Conservation (phyloP, 1,140 invertebrate genomes). For the Dinothrombium tinctorium region DNA sequence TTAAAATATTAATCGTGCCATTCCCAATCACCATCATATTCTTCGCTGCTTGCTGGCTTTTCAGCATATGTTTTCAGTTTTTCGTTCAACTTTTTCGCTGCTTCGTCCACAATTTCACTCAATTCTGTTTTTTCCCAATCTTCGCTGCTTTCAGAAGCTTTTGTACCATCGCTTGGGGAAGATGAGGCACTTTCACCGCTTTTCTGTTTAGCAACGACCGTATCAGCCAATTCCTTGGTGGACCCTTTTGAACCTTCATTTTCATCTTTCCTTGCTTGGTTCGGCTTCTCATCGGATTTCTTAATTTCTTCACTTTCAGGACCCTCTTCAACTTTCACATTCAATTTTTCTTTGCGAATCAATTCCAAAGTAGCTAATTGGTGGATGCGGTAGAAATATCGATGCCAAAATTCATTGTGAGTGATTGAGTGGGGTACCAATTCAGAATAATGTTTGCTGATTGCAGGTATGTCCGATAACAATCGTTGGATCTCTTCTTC, state of each 20-base stretch:
- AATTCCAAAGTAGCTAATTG: conserved; percentile 22
- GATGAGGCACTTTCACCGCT: not conserved
- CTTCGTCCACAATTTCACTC: not conserved
- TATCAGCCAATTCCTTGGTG: not conserved
- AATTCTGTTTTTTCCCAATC: conserved; percentile 3
- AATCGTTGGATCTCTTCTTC: conserved; percentile 25
- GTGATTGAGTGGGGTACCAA: conserved; percentile 24
- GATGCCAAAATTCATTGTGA: conserved; percentile 26
- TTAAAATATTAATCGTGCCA: not conserved
- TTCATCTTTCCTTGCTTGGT: not conserved
- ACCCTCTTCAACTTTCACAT: not conserved
- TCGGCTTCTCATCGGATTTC: not conserved
- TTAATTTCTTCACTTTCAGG: not conserved
- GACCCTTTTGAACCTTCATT: not conserved
- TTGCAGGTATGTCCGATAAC: conserved; percentile 22
- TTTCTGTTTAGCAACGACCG: not conserved
- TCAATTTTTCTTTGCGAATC: conserved; percentile 11
- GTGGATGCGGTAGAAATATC: conserved; percentile 26
- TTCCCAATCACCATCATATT: not conserved
- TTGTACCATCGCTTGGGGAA: not conserved
- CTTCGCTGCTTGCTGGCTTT: not conserved
- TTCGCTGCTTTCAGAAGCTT: not conserved
- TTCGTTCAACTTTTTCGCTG: not conserved
- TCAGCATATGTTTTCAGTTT: not conserved
- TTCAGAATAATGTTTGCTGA: conserved; percentile 23